phyloP scores from a whole-genome alignment of 37 sponge, comb jelly and placozoan genomes.

The Corticium candelabrum region DNA sequence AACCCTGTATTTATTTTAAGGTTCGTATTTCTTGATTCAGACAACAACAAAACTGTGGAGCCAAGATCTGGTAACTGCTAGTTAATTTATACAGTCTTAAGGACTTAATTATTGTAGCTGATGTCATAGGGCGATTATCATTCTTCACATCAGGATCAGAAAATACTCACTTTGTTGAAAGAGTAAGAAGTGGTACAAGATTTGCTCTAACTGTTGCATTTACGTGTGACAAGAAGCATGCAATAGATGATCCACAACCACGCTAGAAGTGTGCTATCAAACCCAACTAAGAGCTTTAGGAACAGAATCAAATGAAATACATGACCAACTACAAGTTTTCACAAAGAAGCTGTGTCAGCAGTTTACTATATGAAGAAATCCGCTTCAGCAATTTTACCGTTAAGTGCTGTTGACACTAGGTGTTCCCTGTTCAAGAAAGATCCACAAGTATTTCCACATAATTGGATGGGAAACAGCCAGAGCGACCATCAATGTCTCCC shows the following conservation, averaged over 20 bases:
- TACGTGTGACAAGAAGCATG: conserved; percentile 31
- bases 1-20: neutral
- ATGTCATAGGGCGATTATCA: conserved; percentile 26
- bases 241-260: conserved; percentile 13
- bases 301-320: neutral
- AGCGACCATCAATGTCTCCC: conserved; percentile 60
- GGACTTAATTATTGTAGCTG: conserved; percentile 2
- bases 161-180: conserved; percentile 35
- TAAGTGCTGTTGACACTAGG: neutral
- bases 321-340: neutral
- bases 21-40: conserved; percentile 15
- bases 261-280: neutral
- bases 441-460: conserved; percentile 78
- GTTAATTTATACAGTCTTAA: neutral
- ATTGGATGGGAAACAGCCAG: conserved; percentile 80
- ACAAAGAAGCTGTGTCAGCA: neutral
- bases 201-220: conserved; percentile 42
- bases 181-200: conserved; percentile 20
- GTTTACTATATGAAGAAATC: neutral
- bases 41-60: conserved; percentile 24
- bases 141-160: conserved; percentile 45
- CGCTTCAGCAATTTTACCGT: neutral
- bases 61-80: conserved; percentile 20
- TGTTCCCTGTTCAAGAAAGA: too few species aligned
- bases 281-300: neutral